Percentiles rank a stretch among this genome's conserved stretches.
These are phyloP conservation scores for Petrocephalus sullivani DNA, from an alignment of 2,797 vertebrate genomes.

Conservation along the genomic window DNA sequence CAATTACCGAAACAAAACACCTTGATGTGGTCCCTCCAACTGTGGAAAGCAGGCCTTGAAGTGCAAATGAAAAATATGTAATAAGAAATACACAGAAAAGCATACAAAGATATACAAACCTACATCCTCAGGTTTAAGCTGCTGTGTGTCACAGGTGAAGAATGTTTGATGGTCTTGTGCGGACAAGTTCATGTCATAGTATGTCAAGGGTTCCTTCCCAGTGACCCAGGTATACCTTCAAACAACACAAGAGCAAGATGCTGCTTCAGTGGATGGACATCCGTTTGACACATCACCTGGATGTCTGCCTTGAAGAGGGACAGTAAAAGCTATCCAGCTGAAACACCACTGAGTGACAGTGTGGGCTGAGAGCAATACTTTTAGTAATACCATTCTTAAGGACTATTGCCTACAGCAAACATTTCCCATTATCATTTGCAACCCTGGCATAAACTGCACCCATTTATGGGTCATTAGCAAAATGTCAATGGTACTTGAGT, in stretches of 20 bases:
- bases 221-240: constrained; percentile 95
- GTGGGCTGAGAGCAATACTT: not conserved
- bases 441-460: not conserved
- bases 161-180: constrained; percentile 98
- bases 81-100: not conserved
- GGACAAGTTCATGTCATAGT: constrained; percentile 98
- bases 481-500: not conserved
- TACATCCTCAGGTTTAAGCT: constrained; percentile 83
- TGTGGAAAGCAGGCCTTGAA: not conserved
- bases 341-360: not conserved
- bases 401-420: not conserved
- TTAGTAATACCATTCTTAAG: not conserved
- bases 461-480: not conserved
- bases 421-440: not conserved
- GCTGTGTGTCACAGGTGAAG: constrained; percentile 90
- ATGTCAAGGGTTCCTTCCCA: constrained; percentile 93
- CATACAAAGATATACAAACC: constrained; percentile 59
- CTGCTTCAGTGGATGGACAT: not conserved
- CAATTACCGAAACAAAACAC: not conserved
- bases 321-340: constrained; percentile 9
- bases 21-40: not conserved
- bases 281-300: not conserved
- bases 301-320: not conserved
- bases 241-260: not conserved
- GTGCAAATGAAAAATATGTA: not conserved